Evolutionary conservation across 2,888 invertebrate genomes (phyloP).

Genomic region (Macaria notata): DNA sequence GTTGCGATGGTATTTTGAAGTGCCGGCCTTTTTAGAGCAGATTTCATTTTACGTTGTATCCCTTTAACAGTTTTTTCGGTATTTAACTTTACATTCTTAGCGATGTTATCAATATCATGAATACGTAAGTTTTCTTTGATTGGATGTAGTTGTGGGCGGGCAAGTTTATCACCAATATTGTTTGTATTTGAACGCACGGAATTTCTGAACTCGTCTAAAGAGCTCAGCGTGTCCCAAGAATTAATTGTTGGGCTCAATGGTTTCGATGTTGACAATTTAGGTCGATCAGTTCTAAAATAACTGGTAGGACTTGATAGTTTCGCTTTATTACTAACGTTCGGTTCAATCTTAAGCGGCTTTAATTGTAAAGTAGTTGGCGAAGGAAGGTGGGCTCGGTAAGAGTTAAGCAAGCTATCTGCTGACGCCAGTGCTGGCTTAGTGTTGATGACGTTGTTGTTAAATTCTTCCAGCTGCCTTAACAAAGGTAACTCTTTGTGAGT

Average conservation of each 20-base stretch:
- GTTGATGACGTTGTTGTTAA: constrained; percentile 44
- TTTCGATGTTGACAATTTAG: constrained; percentile 21
- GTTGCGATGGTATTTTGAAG: constrained; percentile 36
- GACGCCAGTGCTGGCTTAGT: too few relatives aligned
- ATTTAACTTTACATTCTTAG: constrained; percentile 46
- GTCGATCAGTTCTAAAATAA: constrained; percentile 39
- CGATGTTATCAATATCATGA: constrained; percentile 30
- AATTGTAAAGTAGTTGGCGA: constrained; percentile 47
- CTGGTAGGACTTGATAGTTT: constrained; percentile 41
- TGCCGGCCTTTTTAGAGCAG: constrained; percentile 39
- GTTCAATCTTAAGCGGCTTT: constrained; percentile 48
- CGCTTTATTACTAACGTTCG: constrained; percentile 42
- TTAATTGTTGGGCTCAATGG: constrained; percentile 29
- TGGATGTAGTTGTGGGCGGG: constrained; percentile 33
- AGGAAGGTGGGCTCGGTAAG: constrained; percentile 50
- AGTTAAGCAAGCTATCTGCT: constrained; percentile 9
- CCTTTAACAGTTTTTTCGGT: constrained; percentile 52
- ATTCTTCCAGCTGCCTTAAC: constrained; percentile 36
- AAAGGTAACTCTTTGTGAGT: constrained; percentile 25
- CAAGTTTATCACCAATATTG: constrained; percentile 37
- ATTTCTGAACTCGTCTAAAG: constrained; percentile 35
- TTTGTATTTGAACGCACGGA: constrained; percentile 28
- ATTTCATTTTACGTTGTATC: constrained; percentile 48
- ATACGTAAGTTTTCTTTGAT: constrained; percentile 28
- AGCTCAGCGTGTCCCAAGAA: too few relatives aligned